Base-by-base conservation (phyloP, 2,797 vertebrate genomes). In the Sebastes cheni region DNA sequence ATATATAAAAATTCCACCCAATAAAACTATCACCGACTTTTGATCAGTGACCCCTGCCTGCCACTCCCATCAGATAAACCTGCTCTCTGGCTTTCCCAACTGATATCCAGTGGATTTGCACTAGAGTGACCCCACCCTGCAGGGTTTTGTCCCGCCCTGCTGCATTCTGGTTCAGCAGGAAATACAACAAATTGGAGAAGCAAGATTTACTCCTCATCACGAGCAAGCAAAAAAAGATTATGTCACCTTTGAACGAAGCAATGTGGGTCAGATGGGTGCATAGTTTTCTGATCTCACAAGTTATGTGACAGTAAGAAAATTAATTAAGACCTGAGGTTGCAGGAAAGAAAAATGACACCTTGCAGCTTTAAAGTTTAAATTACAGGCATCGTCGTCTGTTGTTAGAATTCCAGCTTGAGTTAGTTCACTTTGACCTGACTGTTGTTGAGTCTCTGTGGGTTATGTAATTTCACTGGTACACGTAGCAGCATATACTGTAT, bases 121-220 rank as follows among this genome's bases (percentile, higher is more conserved):
- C 42, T 75, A 23, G 1, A 71, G 13, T 55, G 14, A 80, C 23
- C 54, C 60, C 55, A 77, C 60, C 11, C 14, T 61, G 13, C 42
- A 46, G 42, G 36, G 25, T 64, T 67, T 69, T 29, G 8, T 68
- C 42, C 73, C 2, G 3, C 11, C 29, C 55, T 23, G 20, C 27
- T n/a, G 20, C 27, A 9, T 58, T 79, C 69, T 77, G 29, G 65
- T 78, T 81, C 18, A 73, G 52, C 67, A 70, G 73, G 62, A 90
- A 82, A n/a, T 56, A 22, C 11, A 36, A 56, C 8, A 75, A 25
- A 70, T 56, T 77, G 30, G 16, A 61, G 89, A 83, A 75, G 56
- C 42, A 75, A 54, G 34, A 56, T 3, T 71, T 80, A 77, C n/a
- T 77, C 20, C 29, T 60, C 1, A 11, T 32, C 62, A 25, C 0